phyloP scores from a whole-genome alignment of 2,113 vertebrate genomes.

The Cyrtonyx montezumae region DNA sequence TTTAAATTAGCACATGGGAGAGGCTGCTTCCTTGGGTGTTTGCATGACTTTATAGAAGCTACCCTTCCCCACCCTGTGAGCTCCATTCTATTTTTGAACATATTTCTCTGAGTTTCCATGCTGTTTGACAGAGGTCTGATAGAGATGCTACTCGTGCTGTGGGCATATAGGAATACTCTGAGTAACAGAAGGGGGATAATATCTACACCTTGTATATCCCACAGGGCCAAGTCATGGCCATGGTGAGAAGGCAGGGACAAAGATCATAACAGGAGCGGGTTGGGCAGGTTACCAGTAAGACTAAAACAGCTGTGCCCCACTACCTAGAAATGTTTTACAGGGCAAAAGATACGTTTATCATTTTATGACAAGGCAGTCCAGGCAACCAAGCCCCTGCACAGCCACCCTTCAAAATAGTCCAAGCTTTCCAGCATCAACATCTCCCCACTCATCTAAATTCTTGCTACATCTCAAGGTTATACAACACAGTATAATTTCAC shows the following conservation, averaged over 20 bases:
- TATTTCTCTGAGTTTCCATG: accelerated
- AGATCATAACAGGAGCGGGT: neutral
- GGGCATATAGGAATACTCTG: neutral
- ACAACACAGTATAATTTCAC: neutral
- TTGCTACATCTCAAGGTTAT: neutral
- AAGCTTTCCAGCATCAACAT: neutral
- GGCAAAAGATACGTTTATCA: neutral
- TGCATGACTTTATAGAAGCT: neutral
- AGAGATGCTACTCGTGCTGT: neutral
- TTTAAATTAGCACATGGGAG: slow-evolving; percentile 37
- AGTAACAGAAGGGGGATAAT: neutral
- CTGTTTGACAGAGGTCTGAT: neutral
- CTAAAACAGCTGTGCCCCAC: neutral
- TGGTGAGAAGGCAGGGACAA: neutral
- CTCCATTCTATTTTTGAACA: neutral
- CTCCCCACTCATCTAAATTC: neutral
- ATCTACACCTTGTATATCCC: neutral
- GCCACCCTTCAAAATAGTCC: neutral
- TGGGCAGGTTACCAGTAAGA: neutral
- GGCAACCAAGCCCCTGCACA: neutral
- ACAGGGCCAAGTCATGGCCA: neutral
- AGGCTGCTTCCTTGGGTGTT: neutral
- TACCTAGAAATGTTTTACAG: neutral
- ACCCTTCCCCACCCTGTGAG: neutral
- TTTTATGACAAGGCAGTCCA: neutral